Evolutionary conservation across 2,888 invertebrate genomes (phyloP).

Genomic region (Seira ritae): DNA sequence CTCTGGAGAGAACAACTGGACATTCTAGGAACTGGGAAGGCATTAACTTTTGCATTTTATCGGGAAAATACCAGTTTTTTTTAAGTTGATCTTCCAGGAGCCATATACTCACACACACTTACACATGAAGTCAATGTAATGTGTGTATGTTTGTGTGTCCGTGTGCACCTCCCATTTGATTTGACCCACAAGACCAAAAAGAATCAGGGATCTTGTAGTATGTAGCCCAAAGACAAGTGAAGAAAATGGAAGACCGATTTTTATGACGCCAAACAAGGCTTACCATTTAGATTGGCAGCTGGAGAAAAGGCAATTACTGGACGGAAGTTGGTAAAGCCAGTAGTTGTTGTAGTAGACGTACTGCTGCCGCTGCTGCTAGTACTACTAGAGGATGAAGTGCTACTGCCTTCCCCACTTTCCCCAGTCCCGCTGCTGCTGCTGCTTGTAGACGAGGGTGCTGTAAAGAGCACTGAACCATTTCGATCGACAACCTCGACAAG

Average conservation of each 20-base stretch:
- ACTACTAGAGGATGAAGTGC: slow-evolving; percentile 39
- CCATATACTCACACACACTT: too few species aligned
- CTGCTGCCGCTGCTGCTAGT: slow-evolving; percentile 13
- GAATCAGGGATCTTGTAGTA: too few species aligned
- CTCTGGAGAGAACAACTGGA: neutral
- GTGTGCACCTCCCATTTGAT: too few species aligned
- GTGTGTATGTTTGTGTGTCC: too few species aligned
- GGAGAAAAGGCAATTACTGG: slow-evolving; percentile 73
- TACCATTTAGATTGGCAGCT: slow-evolving; percentile 73
- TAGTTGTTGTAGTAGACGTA: slow-evolving; percentile 64
- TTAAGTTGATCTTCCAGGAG: too few species aligned
- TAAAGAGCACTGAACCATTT: slow-evolving; percentile 71
- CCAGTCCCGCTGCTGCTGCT: slow-evolving; percentile 41
- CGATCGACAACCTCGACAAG: slow-evolving; percentile 70
- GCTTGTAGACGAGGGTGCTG: slow-evolving; percentile 50
- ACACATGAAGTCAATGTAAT: too few species aligned
- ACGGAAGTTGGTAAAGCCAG: slow-evolving; percentile 70
- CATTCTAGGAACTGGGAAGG: neutral
- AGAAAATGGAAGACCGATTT: slow-evolving; percentile 33
- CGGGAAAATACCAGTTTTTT: neutral
- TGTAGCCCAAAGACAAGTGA: too few species aligned
- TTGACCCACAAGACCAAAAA: too few species aligned
- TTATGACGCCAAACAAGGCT: slow-evolving; percentile 54
- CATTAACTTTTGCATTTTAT: slow-evolving; percentile 13
- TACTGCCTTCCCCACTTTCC: slow-evolving; percentile 39